Evolutionary conservation across 1,140 invertebrate genomes (phyloP).

Genomic region (Drosophila asahinai): DNA sequence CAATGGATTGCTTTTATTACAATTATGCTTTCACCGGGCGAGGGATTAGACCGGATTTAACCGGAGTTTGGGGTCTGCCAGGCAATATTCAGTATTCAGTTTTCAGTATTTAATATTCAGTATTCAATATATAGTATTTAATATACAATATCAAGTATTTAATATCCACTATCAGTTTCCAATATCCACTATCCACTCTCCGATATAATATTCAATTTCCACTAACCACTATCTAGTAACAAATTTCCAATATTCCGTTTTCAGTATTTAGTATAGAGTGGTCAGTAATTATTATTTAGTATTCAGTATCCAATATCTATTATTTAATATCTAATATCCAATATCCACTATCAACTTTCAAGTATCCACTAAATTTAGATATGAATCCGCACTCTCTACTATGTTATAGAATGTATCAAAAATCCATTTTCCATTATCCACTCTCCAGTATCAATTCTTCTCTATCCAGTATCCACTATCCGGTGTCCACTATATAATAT

Average conservation of each 20-base stretch:
- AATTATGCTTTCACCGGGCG: slow-evolving; percentile 55
- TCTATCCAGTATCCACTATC: background rate
- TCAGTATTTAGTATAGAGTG: no score
- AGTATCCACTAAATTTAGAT: no score
- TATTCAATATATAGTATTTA: background rate
- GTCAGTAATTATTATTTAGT: no score
- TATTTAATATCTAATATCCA: background rate
- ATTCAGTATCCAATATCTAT: background rate
- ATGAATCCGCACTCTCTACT: no score
- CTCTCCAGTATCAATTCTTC: background rate
- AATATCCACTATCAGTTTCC: background rate
- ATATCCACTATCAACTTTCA: no score
- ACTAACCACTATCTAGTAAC: background rate
- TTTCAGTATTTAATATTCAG: background rate
- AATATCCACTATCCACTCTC: background rate
- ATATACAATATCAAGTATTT: background rate
- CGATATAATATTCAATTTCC: background rate
- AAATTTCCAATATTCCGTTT: background rate
- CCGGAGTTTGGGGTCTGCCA: no score
- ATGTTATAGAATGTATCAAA: background rate
- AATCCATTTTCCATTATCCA: no score
- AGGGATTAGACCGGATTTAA: background rate
- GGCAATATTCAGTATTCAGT: background rate
- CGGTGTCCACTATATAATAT: background rate
- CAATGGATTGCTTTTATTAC: slow-evolving; percentile 23